These are phyloP conservation scores for Gerris lacustris DNA, from an alignment of 2,888 invertebrate genomes.

Conservation along the genomic window DNA sequence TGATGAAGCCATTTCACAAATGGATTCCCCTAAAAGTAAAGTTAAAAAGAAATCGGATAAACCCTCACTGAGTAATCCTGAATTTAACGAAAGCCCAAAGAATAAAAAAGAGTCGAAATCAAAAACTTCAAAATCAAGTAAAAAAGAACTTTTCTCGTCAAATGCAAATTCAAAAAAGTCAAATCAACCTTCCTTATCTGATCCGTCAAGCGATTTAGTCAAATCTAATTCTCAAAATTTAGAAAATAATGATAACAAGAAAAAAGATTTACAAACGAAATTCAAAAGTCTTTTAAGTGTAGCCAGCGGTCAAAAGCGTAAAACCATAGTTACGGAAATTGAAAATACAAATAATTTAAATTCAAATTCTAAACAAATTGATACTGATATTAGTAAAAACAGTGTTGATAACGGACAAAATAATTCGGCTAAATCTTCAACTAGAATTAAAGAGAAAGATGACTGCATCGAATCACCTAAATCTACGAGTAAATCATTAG, in stretches of 20 bases:
- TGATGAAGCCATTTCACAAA: no score
- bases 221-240: no score
- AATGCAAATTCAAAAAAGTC: background rate
- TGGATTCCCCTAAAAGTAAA: background rate
- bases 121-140: no score
- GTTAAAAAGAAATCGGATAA: no score
- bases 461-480: background rate
- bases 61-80: no score
- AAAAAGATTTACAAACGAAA: background rate
- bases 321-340: no score
- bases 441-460: constrained; percentile 38
- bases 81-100: no score
- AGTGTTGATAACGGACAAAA: background rate
- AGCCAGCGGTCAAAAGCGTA: background rate
- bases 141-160: no score
- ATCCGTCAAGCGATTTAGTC: background rate
- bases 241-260: background rate
- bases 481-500: no score
- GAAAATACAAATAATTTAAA: no score
- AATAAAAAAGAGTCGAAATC: no score
- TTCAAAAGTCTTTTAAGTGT: background rate
- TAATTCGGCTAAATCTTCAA: constrained; percentile 12
- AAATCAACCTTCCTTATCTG: background rate
- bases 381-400: constrained; percentile 16
- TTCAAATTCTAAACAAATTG: constrained; percentile 13